Evolutionary conservation across 2,113 vertebrate species (phyloP).

Genomic region (zebrafish (Danio rerio)): DNA sequence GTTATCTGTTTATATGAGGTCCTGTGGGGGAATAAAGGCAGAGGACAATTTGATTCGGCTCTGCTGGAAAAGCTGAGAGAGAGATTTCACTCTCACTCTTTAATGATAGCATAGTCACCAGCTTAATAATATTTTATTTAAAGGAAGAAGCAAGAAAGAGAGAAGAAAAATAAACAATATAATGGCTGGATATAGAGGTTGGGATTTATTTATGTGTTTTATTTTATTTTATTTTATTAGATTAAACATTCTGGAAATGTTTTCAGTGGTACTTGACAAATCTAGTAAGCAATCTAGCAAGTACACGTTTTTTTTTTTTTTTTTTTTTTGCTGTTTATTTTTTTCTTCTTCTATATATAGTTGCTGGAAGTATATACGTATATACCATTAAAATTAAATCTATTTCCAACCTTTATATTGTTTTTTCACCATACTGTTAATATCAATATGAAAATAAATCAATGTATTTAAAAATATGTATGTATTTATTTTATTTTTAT

Average conservation of each 20-base stretch:
- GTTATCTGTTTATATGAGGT: conserved; percentile 78
- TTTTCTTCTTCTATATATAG: no score
- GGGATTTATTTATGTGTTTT: not conserved
- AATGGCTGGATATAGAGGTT: not conserved
- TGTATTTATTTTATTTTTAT: no score
- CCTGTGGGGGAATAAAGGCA: conserved; percentile 65
- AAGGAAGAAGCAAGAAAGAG: not conserved
- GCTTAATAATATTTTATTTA: not conserved
- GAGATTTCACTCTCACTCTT: conserved; percentile 54
- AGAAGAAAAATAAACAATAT: not conserved
- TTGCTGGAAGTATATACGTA: no score
- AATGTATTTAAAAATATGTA: no score
- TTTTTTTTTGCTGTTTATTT: no score
- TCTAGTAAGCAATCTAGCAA: no score
- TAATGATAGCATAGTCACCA: conserved; percentile 28
- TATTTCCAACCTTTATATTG: no score
- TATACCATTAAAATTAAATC: no score
- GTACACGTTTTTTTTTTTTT: no score
- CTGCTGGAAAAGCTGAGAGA: conserved; percentile 65
- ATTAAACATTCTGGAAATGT: not conserved
- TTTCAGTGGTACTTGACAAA: not conserved
- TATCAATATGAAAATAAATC: no score
- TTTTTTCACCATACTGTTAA: no score
- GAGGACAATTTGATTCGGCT: conserved; percentile 73
- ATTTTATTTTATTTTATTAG: not conserved